Evolutionary conservation across 2,888 invertebrate species (phyloP).

Genomic region (Amphipyra berbera): DNA sequence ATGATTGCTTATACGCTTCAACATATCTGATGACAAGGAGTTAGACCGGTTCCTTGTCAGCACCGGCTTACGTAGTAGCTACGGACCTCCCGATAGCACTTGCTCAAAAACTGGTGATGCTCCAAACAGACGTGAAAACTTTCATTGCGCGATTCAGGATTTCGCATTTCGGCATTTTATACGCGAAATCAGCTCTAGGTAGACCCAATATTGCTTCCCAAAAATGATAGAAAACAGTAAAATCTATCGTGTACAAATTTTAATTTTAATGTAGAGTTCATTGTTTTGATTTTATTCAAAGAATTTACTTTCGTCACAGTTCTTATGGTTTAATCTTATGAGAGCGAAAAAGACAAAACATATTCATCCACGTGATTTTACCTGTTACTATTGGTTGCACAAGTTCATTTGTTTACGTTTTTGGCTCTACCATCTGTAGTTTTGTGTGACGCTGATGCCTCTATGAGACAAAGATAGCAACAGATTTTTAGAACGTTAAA

Average conservation of each 20-base stretch:
- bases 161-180: conserved; percentile 48
- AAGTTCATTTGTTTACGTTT: conserved; percentile 23
- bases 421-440: conserved; percentile 38
- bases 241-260: conserved; percentile 3
- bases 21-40: conserved; percentile 83
- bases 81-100: conserved; percentile 78
- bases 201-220: not conserved
- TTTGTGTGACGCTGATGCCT: not conserved
- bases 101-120: conserved; percentile 42
- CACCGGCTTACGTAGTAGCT: conserved; percentile 86
- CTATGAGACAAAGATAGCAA: conserved; percentile 23
- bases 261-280: not conserved
- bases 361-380: conserved; percentile 3
- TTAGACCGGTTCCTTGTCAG: conserved; percentile 84
- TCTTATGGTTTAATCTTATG: conserved; percentile 39
- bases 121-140: conserved; percentile 63
- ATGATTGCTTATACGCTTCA: conserved; percentile 82
- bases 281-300: conserved; percentile 4
- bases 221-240: not conserved
- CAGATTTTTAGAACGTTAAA: conserved; percentile 1
- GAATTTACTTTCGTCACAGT: conserved; percentile 12
- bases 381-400: conserved; percentile 19
- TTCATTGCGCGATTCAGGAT: conserved; percentile 78
- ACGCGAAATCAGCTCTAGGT: not conserved
- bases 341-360: conserved; percentile 43